These are phyloP conservation scores for Stenotaenia linearis DNA, from an alignment of 2,888 invertebrate species.

Conservation along the genomic window DNA sequence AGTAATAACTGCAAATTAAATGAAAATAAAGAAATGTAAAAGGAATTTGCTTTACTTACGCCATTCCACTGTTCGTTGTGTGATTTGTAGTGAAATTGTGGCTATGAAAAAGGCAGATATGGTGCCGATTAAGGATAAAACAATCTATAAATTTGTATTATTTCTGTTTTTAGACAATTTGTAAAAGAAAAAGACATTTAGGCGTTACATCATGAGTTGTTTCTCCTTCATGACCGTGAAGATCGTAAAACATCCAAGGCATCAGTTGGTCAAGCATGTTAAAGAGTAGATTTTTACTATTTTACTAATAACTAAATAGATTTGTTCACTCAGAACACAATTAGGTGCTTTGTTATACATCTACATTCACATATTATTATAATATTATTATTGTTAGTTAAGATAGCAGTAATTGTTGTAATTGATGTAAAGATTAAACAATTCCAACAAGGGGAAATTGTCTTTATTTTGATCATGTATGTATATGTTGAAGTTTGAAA, in stretches of 20 bases:
- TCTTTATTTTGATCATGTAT: no score
- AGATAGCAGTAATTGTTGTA: no score
- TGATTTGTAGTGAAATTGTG: background rate
- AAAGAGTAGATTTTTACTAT: no score
- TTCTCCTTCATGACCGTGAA: background rate
- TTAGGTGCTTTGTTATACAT: background rate
- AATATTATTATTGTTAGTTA: no score
- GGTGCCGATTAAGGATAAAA: background rate
- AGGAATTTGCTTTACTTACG: background rate
- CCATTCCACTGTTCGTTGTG: background rate
- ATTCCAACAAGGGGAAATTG: no score
- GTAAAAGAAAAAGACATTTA: background rate
- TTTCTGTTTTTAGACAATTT: no score
- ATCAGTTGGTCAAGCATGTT: no score
- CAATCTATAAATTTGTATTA: background rate
- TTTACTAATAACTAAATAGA: background rate
- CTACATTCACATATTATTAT: background rate
- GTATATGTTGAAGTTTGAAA: no score
- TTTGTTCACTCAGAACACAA: background rate
- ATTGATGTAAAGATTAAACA: no score
- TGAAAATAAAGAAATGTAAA: background rate
- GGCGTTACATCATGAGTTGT: background rate
- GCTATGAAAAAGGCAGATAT: conserved; percentile 9
- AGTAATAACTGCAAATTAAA: background rate
- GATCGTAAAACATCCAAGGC: background rate